Evolutionary conservation across 1,140 invertebrate species (phyloP), one percentile per base, ranked within the genome.

Genomic region (Oppia nitens): DNA sequence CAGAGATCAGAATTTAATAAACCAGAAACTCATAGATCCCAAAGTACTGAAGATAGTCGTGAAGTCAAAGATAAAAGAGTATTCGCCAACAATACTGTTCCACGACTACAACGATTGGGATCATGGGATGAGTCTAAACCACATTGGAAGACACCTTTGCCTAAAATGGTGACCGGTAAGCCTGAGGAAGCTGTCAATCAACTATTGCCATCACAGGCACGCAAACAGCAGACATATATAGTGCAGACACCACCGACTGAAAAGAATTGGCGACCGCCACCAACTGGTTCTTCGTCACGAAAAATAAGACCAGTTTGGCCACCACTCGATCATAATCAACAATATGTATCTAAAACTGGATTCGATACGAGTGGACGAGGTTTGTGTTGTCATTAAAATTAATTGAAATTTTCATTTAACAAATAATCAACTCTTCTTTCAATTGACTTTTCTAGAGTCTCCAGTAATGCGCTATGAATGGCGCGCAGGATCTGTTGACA

Each of bases 241-340:
- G 50, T 48, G 24, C 56, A 57, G 25, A 57, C 47, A 3, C 56
- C 56, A 9, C 56, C 56, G 9, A 57, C 56, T 20, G 47, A 49
- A 21, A 57, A 57, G 47, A 49, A 49, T 21, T 49, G 27, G 47
- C 45, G 56, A 24, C 56, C 56, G 17, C 48, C 56, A 49, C 25
- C 50, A n/a, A 49, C 26, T 24, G 56, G 56, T 23, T 17, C 48
- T 20, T 45, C 27, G 4, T 25, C 47, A 4, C 12, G 56, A 50
- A 11, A 24, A 27, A 57, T 57, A 27, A 40, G 56, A 17, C 56
- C 56, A 25, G 56, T 57, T 12, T 57, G 56, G 56, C 56, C 56
- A 49, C 56, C 56, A 29, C 56, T 47, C 24, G 1, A 23, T 24
- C 56, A 40, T 3, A 21, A 27, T 20, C 28, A 32, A 21, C 32